Evolutionary conservation across 2,797 vertebrate species (phyloP), one percentile per base, ranked within the genome.

Genomic region (Malurus leucopterus): DNA sequence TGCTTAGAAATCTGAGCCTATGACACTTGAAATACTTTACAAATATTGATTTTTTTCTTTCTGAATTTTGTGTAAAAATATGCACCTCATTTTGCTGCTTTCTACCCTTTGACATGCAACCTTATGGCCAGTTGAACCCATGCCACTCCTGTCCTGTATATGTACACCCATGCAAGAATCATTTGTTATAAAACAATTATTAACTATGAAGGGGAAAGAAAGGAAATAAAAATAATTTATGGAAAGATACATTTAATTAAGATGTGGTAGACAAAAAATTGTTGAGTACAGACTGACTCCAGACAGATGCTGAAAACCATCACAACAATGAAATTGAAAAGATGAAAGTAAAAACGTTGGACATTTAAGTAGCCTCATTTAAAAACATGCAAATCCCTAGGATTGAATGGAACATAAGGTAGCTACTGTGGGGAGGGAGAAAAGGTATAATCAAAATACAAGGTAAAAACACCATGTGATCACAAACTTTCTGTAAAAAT

Each of bases 71-170:
- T 63, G 38, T 18, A 11, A 46, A 57, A 57, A 6, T 12, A 21
- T 54, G 30, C 21, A 43, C 10, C 30, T 50, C 20, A 27, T 3
- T 6, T 17, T 24, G 22, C 20, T 67, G 8, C 8, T 32, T 32
- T 63, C 36, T 41, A 23, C 6, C 8, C 13, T 27, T 30, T 12
- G 6, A 17, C 29, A 5, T 46, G 19, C 10, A 70, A 10, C 8
- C 6, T 38, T 0, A 2, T 20, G 8, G 8, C 23, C 64, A 15
- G 13, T 0, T 51, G 47, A 75, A 49, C 12, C 27, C 6, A 24
- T 40, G 7, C 2, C 13, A 40, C 6, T 46, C 30, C 29, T 68
- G 17, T 1, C 7, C 8, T 26, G 3, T 24, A 8, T 36, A 23
- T 41, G 4, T 29, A 27, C 8, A 47, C 3, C 9, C 27, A 29